phyloP scores from a whole-genome alignment of 2,888 invertebrate species.

The Cantharis rustica region DNA sequence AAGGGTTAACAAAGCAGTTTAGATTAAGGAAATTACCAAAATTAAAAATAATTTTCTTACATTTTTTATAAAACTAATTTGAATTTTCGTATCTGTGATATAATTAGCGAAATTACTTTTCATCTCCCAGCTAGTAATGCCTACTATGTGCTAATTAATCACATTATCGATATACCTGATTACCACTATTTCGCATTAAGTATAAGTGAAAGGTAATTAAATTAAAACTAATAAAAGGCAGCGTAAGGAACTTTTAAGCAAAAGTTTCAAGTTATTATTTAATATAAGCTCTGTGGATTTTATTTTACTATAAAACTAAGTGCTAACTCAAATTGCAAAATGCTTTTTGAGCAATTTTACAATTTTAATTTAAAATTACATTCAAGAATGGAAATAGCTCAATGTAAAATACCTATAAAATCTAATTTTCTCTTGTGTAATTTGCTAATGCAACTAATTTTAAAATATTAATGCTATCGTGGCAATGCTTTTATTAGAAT shows the following conservation, averaged over 20 bases:
- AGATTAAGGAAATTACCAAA: background rate
- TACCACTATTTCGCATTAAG: background rate
- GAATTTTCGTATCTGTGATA: too few relatives aligned
- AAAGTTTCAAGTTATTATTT: background rate
- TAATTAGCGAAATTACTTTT: background rate
- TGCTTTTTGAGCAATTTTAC: background rate
- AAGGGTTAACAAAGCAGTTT: background rate
- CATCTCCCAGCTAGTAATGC: background rate
- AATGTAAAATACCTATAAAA: background rate
- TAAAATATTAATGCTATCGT: background rate
- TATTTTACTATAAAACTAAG: background rate
- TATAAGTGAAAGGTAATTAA: background rate
- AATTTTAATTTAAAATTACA: background rate
- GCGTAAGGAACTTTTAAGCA: background rate
- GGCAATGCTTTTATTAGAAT: background rate
- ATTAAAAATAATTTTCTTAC: background rate
- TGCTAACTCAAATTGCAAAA: background rate
- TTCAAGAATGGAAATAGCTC: background rate
- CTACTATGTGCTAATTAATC: background rate
- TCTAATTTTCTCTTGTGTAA: background rate
- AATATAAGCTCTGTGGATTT: background rate
- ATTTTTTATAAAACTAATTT: too few relatives aligned
- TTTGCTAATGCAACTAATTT: background rate
- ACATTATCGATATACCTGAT: background rate
- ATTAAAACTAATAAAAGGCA: background rate